Conservation (phyloP, 23 tunicate species). For the Diplosoma virens region DNA sequence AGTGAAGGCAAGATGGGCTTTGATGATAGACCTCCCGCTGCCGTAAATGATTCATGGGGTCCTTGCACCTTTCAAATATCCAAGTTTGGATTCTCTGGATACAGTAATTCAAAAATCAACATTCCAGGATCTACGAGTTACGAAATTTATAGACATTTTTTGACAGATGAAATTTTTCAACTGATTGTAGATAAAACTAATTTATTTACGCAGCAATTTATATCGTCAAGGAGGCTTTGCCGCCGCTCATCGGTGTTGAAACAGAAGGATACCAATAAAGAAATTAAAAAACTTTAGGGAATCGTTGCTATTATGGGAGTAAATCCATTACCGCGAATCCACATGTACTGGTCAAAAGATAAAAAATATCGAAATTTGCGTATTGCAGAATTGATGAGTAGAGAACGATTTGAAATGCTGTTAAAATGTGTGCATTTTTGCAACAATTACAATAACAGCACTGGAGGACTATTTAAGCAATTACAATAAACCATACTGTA, state of each 20-base stretch:
- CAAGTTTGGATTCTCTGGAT: neutral
- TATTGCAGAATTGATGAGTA: neutral
- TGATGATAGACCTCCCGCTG: neutral
- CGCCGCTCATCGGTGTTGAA: neutral
- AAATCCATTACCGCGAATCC: neutral
- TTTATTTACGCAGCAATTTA: neutral
- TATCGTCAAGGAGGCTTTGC: neutral
- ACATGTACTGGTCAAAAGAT: neutral
- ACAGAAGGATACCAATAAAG: neutral
- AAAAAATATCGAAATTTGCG: neutral
- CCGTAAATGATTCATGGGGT: neutral
- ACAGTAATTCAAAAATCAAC: neutral
- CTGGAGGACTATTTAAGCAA: conserved; percentile 5
- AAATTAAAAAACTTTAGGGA: neutral
- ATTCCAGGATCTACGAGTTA: neutral
- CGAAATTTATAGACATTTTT: no score
- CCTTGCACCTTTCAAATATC: conserved; percentile 4
- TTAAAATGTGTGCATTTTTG: conserved; percentile 1
- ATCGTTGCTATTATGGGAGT: neutral
- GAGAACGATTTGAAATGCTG: conserved; percentile 5
- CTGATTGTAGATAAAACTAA: neutral
- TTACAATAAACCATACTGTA: neutral
- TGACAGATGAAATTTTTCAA: conserved; percentile 2
- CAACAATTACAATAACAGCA: neutral
- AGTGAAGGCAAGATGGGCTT: no score